Evolutionary conservation across 2,888 invertebrate species (phyloP).

Genomic region (Strigamia crassipes): DNA sequence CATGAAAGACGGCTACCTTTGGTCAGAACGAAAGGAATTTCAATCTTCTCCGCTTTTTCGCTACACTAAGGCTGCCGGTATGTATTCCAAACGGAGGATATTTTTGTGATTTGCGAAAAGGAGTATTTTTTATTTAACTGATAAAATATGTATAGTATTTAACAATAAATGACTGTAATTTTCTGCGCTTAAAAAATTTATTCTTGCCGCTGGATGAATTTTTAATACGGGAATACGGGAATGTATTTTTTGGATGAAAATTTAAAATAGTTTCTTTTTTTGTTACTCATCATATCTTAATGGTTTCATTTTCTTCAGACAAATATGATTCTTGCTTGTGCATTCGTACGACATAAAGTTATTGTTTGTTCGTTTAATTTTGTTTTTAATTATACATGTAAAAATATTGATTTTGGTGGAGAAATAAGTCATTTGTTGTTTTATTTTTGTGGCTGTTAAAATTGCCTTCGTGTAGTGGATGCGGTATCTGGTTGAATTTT

Average conservation of each 20-base stretch:
- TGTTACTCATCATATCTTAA: not conserved
- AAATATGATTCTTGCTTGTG: too few species aligned
- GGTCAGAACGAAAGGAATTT: conserved; percentile 28
- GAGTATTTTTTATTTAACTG: not conserved
- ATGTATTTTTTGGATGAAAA: not conserved
- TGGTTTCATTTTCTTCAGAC: not conserved
- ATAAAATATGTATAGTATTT: not conserved
- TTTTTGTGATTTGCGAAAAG: not conserved
- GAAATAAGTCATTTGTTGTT: not conserved
- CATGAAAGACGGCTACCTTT: not conserved
- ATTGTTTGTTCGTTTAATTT: too few species aligned
- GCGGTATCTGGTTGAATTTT: conserved; percentile 1
- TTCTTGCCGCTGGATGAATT: not conserved
- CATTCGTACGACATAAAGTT: too few species aligned
- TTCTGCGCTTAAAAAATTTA: not conserved
- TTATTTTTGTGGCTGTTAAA: not conserved
- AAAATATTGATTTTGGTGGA: too few species aligned
- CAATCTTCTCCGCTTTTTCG: conserved; percentile 21
- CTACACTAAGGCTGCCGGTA: not conserved
- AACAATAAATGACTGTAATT: not conserved
- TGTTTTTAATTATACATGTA: not conserved
- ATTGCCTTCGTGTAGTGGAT: not conserved
- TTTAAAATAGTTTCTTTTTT: not conserved
- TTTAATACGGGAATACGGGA: not conserved
- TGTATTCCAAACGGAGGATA: not conserved